These are phyloP conservation scores for Cenopis cana DNA, from an alignment of 2,888 invertebrate genomes.

Conservation along the genomic window DNA sequence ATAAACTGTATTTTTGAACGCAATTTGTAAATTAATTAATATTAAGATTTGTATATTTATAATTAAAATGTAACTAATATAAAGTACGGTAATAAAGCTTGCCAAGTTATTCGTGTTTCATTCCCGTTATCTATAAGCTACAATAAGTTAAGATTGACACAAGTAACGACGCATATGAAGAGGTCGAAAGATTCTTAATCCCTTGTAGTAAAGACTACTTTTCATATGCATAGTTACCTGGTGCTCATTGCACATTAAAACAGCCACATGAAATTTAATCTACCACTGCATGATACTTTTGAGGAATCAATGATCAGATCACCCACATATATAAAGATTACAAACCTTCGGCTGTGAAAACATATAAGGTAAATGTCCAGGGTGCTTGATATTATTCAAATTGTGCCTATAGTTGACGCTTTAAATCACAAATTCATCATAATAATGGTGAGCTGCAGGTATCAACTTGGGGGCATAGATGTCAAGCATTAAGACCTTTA, in stretches of 20 bases:
- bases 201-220: too few species aligned
- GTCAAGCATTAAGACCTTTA: too few species aligned
- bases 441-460: too few species aligned
- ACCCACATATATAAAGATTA: not conserved
- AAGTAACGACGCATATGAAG: too few species aligned
- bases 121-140: conserved; percentile 7
- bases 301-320: not conserved
- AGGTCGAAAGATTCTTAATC: too few species aligned
- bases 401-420: too few species aligned
- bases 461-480: too few species aligned
- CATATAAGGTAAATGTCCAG: too few species aligned
- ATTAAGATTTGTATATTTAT: conserved; percentile 43
- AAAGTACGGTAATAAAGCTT: conserved; percentile 48
- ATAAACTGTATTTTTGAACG: not conserved
- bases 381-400: too few species aligned
- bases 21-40: conserved; percentile 25
- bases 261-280: not conserved
- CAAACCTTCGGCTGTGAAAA: not conserved
- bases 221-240: too few species aligned
- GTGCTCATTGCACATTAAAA: not conserved
- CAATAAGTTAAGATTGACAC: not conserved
- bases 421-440: too few species aligned
- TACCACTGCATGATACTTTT: not conserved
- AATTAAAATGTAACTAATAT: conserved; percentile 31
- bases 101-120: conserved; percentile 45